phyloP scores from a whole-genome alignment of 1,140 invertebrate genomes.

The Anthonomus grandis region DNA sequence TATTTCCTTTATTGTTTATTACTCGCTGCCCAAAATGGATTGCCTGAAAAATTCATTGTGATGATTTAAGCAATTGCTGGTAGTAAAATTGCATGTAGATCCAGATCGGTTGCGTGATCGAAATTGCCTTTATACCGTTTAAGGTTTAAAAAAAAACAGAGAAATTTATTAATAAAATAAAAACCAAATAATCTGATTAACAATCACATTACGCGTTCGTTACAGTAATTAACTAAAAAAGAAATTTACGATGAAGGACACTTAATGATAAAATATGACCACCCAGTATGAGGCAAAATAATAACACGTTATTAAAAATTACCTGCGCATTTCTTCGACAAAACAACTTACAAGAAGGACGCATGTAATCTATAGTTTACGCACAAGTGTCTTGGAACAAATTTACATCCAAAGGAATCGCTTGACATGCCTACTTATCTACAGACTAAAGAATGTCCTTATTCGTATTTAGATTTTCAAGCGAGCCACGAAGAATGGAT shows the following conservation, averaged over 20 bases:
- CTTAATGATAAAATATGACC: conserved; percentile 14
- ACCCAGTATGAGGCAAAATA: conserved; percentile 16
- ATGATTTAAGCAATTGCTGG: conserved; percentile 25
- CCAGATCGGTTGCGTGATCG: conserved; percentile 1
- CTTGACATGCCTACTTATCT: conserved; percentile 45
- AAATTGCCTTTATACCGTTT: not conserved
- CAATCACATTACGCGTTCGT: too few relatives aligned
- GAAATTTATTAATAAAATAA: too few relatives aligned
- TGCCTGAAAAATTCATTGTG: conserved; percentile 26
- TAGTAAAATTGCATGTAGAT: conserved; percentile 13
- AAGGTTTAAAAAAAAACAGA: too few relatives aligned
- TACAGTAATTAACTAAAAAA: too few relatives aligned
- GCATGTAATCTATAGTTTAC: conserved; percentile 31
- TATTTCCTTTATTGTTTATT: conserved; percentile 30
- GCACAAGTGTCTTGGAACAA: conserved; percentile 42
- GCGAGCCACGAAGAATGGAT: conserved; percentile 42
- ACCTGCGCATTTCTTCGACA: conserved; percentile 7
- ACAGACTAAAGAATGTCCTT: conserved; percentile 46
- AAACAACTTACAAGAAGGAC: conserved; percentile 14
- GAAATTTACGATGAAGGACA: not conserved
- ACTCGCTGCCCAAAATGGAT: conserved; percentile 20
- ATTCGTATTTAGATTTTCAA: conserved; percentile 46
- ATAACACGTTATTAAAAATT: conserved; percentile 18
- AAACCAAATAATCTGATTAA: too few relatives aligned
- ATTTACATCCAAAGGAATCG: conserved; percentile 47